Evolutionary conservation across 2,113 vertebrate genomes (phyloP), one percentile per base, ranked within the genome.

Genomic region (Notiomystis cincta): DNA sequence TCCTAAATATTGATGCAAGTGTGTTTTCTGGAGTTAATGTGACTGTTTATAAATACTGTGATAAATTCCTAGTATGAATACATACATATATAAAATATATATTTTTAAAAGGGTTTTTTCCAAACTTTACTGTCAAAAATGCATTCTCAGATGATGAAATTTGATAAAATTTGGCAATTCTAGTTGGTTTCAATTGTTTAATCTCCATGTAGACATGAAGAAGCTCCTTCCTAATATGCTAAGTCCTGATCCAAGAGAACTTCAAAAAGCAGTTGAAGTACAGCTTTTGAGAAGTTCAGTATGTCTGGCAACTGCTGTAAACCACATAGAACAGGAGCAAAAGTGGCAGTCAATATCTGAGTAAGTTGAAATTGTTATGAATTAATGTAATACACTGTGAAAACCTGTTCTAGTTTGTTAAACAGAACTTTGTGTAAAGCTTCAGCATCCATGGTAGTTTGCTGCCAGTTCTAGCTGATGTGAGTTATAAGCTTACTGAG

Each of bases 181-280:
- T 93, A 45, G 10, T 48, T 60, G 47, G 19, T 91, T 92, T 82
- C 73, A 61, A 77, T 51, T 96, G 20, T 84, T 94, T 95, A 19
- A 89, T 95, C 51, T 82, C 87, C 77, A 45, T 73, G 30, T 97
- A 99, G 99, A 99, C 96, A 98, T 99, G 97, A 99, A 99, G 97
- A 98, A 99, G 76, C 98, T 99, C 20, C 98, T 99, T 88, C 99
- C 99, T 65, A 99, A 98, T 71, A 98, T 98, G 97, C 96, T 99
- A 81, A 99, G 99, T 96, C 99, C 99, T 67, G 99, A 99, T 97
- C 99, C 99, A 17, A 98, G 98, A 15, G 99, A 99, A 97, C 99
- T 99, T 95, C 99, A 99, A 96, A 99, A 99, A 96, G 99, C 99
- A 90, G 99, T 99, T 72, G 99, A 99, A 97, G 99, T 99, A 42